Evolutionary conservation across 2,113 vertebrate species (phyloP).

Genomic region (Motacilla tschutschensis): DNA sequence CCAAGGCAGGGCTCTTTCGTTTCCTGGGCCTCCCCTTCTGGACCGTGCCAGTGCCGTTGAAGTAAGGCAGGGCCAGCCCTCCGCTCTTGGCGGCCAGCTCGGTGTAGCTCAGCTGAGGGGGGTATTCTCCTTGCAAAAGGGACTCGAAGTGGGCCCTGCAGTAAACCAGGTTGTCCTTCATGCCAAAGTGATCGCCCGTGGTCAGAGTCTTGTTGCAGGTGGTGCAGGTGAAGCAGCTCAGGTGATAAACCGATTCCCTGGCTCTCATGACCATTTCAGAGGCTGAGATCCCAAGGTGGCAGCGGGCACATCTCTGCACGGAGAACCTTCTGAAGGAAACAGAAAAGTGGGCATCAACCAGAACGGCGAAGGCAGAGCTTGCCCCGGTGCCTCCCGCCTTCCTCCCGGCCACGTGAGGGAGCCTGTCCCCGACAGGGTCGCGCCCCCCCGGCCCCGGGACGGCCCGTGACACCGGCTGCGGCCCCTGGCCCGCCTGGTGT

Average conservation of each 20-base stretch:
- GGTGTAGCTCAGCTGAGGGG: slow-evolving; percentile 92
- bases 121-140: slow-evolving; percentile 92
- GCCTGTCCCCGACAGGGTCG: neutral
- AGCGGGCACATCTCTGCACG: slow-evolving; percentile 99
- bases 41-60: slow-evolving; percentile 92
- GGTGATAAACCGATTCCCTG: slow-evolving; percentile 96
- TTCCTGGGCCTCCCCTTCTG: slow-evolving; percentile 97
- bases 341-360: slow-evolving; percentile 21
- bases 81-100: slow-evolving; percentile 95
- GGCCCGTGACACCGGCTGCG: neutral
- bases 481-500: neutral
- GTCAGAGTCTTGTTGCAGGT: slow-evolving; percentile 97
- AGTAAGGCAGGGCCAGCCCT: slow-evolving; percentile 89
- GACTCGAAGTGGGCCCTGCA: slow-evolving; percentile 96
- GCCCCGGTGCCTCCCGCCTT: neutral
- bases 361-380: neutral
- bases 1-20: slow-evolving; percentile 93
- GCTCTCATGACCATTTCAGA: slow-evolving; percentile 99
- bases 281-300: slow-evolving; percentile 98
- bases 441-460: neutral
- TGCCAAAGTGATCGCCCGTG: slow-evolving; percentile 97
- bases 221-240: slow-evolving; percentile 98
- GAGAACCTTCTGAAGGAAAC: slow-evolving; percentile 97
- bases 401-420: neutral
- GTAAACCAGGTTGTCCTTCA: slow-evolving; percentile 98